Evolutionary conservation across 2,888 invertebrate genomes (phyloP).

Genomic region (Tolmerus cingulatus): DNA sequence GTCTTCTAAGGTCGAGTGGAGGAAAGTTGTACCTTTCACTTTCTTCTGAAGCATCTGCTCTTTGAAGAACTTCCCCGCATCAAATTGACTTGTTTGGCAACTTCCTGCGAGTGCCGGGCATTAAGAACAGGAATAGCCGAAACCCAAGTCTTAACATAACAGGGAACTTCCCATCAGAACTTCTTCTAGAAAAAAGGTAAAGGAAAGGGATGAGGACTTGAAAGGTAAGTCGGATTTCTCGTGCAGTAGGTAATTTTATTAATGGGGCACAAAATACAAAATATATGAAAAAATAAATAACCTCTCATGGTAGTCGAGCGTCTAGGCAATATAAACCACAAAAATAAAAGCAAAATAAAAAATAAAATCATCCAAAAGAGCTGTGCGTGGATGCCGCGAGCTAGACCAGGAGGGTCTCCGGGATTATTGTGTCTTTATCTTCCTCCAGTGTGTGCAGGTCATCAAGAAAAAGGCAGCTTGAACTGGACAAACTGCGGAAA

Average conservation of each 20-base stretch:
- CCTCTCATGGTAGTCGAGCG: slow-evolving; percentile 31
- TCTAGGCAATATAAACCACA: slow-evolving; percentile 32
- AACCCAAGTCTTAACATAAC: not conserved
- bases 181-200: not conserved
- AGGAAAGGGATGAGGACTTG: not conserved
- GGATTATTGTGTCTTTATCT: not conserved
- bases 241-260: not conserved
- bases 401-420: not conserved
- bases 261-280: not conserved
- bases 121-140: not conserved
- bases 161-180: not conserved
- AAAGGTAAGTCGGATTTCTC: not conserved
- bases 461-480: not conserved
- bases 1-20: not conserved
- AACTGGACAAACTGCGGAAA: not conserved
- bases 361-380: slow-evolving; percentile 18
- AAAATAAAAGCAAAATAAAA: slow-evolving; percentile 26
- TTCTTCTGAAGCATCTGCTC: not conserved
- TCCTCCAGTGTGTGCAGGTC: not conserved
- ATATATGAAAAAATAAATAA: slow-evolving; percentile 7
- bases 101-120: not conserved
- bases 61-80: not conserved
- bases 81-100: not conserved
- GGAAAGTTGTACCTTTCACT: not conserved
- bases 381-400: not conserved